Base-by-base conservation (phyloP, 2,113 vertebrate species). In the Piaya cayana region DNA sequence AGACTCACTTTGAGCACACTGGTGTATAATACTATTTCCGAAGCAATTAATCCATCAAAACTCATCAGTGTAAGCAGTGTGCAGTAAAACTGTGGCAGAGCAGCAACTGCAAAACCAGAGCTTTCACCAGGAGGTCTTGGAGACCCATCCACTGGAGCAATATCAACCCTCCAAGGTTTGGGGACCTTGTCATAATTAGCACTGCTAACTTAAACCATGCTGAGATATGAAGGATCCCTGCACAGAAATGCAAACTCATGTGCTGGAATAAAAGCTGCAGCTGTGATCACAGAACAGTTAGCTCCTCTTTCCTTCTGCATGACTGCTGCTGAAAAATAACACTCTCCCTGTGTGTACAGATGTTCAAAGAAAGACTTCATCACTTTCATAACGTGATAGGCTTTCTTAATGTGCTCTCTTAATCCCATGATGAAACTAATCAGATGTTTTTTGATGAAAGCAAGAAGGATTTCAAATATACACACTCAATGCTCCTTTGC, bases 401-500 rank as follows among this genome's bases (percentile, higher is more conserved):
- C 30, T 89, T 92, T 76, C 60, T 67, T 43, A 50, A 34, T 3
- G 0, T 7, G 13, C 27, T 74, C 42, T 71, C 64, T 90, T 93
- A 78, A 75, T 70, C n/a, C 59, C 45, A 29, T 20, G 42, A 78
- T 92, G 29, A 82, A 76, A 50, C 82, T 77, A 16, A 92, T 86
- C 52, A 78, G 53, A 65, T 14, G 34, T 11, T 3, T 43, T 50
- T 64, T 59, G 56, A 76, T 60, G 65, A 88, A 87, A 86, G 70
- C 29, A 29, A 82, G 82, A 29, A 88, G 29, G n/a, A 62, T 32
- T 87, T 81, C 5, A 47, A 58, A 32, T 8, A 1, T 11, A 11
- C 18, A 5, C 3, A 0, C 56, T 72, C 55, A 9, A 1, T 16
- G 12, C 19, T 37, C 26, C 1, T 0, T 15, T 19, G 8, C 26